Conservation (phyloP, 2,888 invertebrate genomes). For the Lycia hirtaria region DNA sequence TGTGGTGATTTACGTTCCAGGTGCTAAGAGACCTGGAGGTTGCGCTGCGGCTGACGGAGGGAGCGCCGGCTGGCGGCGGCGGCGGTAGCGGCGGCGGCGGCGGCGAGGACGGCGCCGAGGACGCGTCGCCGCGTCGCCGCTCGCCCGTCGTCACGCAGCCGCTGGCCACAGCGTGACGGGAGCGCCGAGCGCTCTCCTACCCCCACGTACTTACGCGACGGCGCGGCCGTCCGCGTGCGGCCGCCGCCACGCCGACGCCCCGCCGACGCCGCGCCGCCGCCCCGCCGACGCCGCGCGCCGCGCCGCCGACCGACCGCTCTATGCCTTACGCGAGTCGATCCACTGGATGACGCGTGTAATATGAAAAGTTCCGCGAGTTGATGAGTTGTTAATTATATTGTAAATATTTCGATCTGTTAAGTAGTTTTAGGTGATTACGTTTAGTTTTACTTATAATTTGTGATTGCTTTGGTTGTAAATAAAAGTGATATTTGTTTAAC, state of each 20-base stretch:
- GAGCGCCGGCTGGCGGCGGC: slow-evolving; percentile 50
- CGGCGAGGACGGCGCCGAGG: slow-evolving; percentile 64
- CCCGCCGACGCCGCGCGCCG: slow-evolving; percentile 10
- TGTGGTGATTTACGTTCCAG: slow-evolving; percentile 46
- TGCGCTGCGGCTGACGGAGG: slow-evolving; percentile 89
- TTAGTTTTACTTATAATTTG: slow-evolving; percentile 81
- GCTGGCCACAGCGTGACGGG: slow-evolving; percentile 74
- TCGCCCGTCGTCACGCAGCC: slow-evolving; percentile 85
- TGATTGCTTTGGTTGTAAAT: slow-evolving; percentile 85
- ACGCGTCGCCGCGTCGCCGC: slow-evolving; percentile 81
- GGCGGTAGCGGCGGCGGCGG: slow-evolving; percentile 59
- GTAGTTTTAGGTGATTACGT: slow-evolving; percentile 83
- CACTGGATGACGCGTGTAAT: slow-evolving; percentile 44
- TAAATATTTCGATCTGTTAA: slow-evolving; percentile 84
- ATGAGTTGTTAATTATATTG: slow-evolving; percentile 81
- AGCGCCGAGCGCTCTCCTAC: slow-evolving; percentile 83
- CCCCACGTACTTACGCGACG: slow-evolving; percentile 69
- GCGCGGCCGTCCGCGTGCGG: slow-evolving; percentile 27
- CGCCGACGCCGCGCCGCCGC: slow-evolving; percentile 6
- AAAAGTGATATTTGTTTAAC: slow-evolving; percentile 85
- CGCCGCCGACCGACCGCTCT: slow-evolving; percentile 13
- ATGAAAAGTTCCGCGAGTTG: slow-evolving; percentile 50
- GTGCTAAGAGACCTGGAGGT: slow-evolving; percentile 96
- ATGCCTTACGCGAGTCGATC: slow-evolving; percentile 15
- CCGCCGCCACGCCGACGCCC: slow-evolving; percentile 18